Base-by-base conservation (phyloP, 2,113 vertebrate genomes). In the Archilochus colubris region DNA sequence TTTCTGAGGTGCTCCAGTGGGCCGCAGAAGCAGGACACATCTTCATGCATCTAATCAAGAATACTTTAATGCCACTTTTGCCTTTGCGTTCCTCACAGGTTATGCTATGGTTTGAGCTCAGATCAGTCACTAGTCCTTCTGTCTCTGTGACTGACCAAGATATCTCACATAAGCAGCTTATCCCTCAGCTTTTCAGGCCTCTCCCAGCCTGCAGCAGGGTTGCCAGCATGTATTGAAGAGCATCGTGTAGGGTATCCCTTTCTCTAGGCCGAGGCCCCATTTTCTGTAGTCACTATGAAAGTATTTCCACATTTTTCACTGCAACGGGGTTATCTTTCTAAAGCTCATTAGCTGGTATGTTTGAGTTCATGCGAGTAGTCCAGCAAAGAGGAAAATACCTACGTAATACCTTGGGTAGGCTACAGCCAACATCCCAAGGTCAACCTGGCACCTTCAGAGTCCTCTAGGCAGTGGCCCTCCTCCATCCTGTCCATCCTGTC, bases 261-360 rank as follows among this genome's bases (percentile, higher is more conserved):
- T 40, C 50, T 88, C 83, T 63, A 61, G 46, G 46, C 46, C 20
- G 15, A 85, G 58, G 18, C 17, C 10, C 14, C 7, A 12, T 83
- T 80, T 90, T 66, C 30, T 80, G 19, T 23, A 23, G 30, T 46
- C 73, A 12, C 4, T 51, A 54, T 33, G 76, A 86, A 94, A 77
- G 0, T 0, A 31, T 40, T 86, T 36, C 57, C 0, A 0, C 43
- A 48, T 70, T 91, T 76, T 36, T 59, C 63, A 36, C 50, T 14
- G 40, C 77, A 90, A 36, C 40, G n/a, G 16, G 12, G 31, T 9
- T 83, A 24, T n/a, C 22, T 66, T 70, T 50, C 50, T 53, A n/a
- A 72, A 75, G 33, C 28, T 58, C 17, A 11, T 44, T 75, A 36
- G 19, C 48, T 36, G 20, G 5, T 62, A 24, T 5, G 14, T 67